Conservation (phyloP, 2,888 invertebrate genomes). For the Chorisops tibialis region DNA sequence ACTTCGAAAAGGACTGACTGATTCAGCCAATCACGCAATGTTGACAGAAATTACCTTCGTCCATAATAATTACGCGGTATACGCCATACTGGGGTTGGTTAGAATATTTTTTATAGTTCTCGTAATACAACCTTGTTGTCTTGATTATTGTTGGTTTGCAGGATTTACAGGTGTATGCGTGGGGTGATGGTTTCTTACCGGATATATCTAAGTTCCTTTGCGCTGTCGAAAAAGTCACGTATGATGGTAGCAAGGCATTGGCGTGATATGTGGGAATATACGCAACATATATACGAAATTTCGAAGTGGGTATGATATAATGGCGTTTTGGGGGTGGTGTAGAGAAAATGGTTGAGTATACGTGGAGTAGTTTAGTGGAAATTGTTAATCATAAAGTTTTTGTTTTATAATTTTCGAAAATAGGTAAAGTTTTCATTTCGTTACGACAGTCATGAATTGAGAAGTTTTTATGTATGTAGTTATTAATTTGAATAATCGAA, state of each 20-base stretch:
- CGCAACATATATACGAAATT: too few species aligned
- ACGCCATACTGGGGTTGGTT: constrained; percentile 13
- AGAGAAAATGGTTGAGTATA: too few species aligned
- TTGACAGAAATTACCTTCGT: constrained; percentile 47
- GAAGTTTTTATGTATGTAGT: background rate
- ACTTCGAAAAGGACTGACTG: constrained; percentile 1
- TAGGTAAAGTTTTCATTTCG: too few species aligned
- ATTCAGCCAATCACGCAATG: constrained; percentile 53
- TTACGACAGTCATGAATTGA: too few species aligned
- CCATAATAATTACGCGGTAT: constrained; percentile 19
- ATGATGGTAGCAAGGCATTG: background rate
- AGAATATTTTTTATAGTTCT: constrained; percentile 2
- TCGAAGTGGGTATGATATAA: too few species aligned
- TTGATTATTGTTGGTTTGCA: constrained; percentile 1
- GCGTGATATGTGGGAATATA: too few species aligned
- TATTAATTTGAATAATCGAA: background rate
- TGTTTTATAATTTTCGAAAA: too few species aligned
- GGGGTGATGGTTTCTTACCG: background rate
- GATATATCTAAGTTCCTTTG: background rate
- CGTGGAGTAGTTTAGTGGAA: too few species aligned
- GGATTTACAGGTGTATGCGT: background rate
- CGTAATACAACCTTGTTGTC: constrained; percentile 1
- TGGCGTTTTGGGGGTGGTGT: too few species aligned
- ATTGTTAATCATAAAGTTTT: too few species aligned
- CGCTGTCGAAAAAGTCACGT: background rate